Evolutionary conservation across 1,140 invertebrate species (phyloP), one percentile per base, ranked within the genome.

Genomic region (Steinernema khuongi): DNA sequence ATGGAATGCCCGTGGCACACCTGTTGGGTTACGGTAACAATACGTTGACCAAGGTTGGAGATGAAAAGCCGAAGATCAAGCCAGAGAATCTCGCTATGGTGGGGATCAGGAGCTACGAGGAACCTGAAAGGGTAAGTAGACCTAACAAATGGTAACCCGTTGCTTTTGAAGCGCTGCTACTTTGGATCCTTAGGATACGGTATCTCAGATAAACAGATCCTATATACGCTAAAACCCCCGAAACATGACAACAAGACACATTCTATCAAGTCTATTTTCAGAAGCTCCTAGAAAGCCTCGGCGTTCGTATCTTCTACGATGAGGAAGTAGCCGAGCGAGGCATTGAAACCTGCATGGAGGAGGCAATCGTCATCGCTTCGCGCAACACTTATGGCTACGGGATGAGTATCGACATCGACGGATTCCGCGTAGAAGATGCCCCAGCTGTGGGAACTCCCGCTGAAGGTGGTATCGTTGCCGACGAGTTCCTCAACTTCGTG

Each of bases 391-490:
- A 67, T 26, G 80, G 80, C n/a, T 81, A 73, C 44, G 80, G 80
- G 31, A 71, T 81, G 68, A 77, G 74, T 19, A 81, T 81, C 70
- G 80, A 81, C 60, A 44, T 81, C 31, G 80, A 81, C 44, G 80
- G 80, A 1, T 81, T 81, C 36, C 77, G 80, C 41, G 70, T 82
- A 4, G 44, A 76, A 1, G 81, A 81, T 41, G 81, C 80, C 26
- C 80, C 80, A 17, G 80, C 80, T n/a, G 80, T 81, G 17, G 80
- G 80, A 50, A 81, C 80, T 22, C 80, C 80, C 0, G 81, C 50
- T 1, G 79, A 73, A 18, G 80, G 81, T 36, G 78, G 78, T 22
- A 82, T 81, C 67, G 67, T 75, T 66, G 80, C 80, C 26, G 31
- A 50, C 7, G 78, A 82, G 41, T 81, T 81, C 68, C 31, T 81